Conservation (phyloP, 2,888 invertebrate species). For the Priocnemis perturbator region DNA sequence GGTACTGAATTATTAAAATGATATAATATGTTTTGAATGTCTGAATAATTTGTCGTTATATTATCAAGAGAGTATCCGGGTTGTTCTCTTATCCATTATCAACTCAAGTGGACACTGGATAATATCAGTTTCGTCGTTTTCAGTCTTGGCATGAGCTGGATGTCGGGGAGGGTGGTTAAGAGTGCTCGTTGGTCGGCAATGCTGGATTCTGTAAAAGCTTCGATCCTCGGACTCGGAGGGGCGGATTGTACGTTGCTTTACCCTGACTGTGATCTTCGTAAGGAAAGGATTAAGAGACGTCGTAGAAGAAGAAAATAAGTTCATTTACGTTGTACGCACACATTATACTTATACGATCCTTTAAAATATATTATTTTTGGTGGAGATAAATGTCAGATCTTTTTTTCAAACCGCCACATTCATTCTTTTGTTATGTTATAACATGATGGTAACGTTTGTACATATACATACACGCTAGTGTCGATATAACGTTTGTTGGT, state of each 20-base stretch:
- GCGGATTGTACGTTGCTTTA: conserved; percentile 81
- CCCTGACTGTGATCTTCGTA: conserved; percentile 77
- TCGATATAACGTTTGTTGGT: no score
- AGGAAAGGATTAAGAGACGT: conserved; percentile 70
- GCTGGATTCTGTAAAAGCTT: conserved; percentile 81
- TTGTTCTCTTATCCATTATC: no score
- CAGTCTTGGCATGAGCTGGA: conserved; percentile 87
- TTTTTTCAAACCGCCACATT: no score
- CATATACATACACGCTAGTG: no score
- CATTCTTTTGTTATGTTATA: no score
- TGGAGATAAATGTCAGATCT: no score
- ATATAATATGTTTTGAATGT: no score
- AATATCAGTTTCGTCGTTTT: conserved; percentile 18
- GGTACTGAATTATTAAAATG: no score
- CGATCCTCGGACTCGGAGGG: conserved; percentile 82
- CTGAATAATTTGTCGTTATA: no score
- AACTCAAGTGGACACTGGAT: no score
- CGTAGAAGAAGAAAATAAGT: conserved; percentile 57
- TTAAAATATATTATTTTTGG: not conserved
- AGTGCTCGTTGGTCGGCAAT: conserved; percentile 75
- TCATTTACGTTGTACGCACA: not conserved
- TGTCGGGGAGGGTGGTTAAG: conserved; percentile 78
- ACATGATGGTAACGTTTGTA: no score
- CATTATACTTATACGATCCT: not conserved
- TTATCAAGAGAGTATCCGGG: no score